phyloP scores from a whole-genome alignment of 2,113 vertebrate species.

The Phaethon lepturus region DNA sequence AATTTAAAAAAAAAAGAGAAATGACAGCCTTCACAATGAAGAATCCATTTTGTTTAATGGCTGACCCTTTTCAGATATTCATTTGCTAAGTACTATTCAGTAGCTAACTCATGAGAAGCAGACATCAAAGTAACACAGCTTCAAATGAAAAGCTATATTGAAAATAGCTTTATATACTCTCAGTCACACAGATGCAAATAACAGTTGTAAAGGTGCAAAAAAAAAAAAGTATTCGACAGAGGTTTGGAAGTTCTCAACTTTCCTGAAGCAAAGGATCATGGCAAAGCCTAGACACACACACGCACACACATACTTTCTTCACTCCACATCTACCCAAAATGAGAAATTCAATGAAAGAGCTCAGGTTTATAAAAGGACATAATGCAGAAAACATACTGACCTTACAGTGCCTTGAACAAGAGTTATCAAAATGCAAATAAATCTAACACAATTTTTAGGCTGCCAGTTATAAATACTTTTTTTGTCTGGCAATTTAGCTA shows the following conservation, averaged over 20 bases:
- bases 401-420: neutral
- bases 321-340: neutral
- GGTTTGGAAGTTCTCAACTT: neutral
- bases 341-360: neutral
- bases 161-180: neutral
- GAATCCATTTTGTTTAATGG: neutral
- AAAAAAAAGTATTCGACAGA: neutral
- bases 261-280: neutral
- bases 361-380: neutral
- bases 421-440: neutral
- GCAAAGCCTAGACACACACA: neutral
- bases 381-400: neutral
- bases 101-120: neutral
- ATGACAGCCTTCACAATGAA: neutral
- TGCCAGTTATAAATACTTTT: neutral
- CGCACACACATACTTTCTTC: neutral
- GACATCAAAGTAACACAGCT: neutral
- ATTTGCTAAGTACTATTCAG: neutral
- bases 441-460: neutral
- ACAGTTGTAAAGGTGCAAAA: neutral
- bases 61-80: neutral
- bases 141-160: neutral
- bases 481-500: neutral
- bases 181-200: neutral
- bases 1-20: neutral